These are phyloP conservation scores for Chloebia gouldiae DNA, from an alignment of 2,113 vertebrate genomes.

Conservation along the genomic window DNA sequence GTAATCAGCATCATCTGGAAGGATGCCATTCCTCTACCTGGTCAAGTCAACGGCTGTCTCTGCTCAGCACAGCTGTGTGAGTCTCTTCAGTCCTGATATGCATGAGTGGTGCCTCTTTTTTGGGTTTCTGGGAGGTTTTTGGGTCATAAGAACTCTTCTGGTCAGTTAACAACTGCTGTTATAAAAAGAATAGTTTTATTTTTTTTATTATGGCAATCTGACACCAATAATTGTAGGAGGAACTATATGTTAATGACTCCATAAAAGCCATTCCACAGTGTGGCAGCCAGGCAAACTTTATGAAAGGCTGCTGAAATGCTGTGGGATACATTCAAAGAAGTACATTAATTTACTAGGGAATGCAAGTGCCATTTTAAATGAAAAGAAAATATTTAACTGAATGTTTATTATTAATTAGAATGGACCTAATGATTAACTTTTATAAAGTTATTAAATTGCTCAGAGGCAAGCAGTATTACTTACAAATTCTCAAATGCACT, in stretches of 20 bases:
- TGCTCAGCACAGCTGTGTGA: background rate
- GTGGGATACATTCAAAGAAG: background rate
- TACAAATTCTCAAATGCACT: background rate
- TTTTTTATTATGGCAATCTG: background rate
- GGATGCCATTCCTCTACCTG: background rate
- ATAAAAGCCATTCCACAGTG: background rate
- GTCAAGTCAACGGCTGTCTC: background rate
- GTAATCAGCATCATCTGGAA: background rate
- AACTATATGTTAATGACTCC: background rate
- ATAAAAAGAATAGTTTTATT: background rate
- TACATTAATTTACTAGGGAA: background rate
- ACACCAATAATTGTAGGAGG: background rate
- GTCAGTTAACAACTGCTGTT: background rate
- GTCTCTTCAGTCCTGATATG: background rate
- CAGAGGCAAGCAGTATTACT: background rate
- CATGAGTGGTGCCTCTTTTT: too few species aligned
- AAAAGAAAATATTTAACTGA: background rate
- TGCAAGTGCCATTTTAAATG: background rate
- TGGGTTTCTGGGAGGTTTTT: background rate
- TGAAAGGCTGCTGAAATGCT: background rate
- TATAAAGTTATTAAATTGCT: background rate
- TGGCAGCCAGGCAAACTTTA: background rate
- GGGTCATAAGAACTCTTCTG: background rate
- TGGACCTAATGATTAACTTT: conserved; percentile 35
- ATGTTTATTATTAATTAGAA: conserved; percentile 40